phyloP scores from a whole-genome alignment of 2,797 vertebrate genomes.

The Toxotes lorentzi region DNA sequence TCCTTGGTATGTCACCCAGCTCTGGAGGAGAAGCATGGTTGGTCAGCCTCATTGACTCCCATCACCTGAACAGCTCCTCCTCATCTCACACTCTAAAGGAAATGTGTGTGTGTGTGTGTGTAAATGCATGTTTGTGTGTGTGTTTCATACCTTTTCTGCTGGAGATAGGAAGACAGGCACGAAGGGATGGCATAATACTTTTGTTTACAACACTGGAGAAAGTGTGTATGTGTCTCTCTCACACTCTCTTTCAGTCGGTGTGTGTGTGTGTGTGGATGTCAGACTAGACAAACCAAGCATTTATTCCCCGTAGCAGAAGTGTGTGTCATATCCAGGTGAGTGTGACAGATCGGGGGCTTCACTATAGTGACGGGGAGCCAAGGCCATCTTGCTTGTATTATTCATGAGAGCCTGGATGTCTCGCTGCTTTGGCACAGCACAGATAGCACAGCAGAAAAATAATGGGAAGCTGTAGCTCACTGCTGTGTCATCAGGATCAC shows the following conservation, averaged over 20 bases:
- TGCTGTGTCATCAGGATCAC: slow-evolving; percentile 43
- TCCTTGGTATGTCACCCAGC: slow-evolving; percentile 46
- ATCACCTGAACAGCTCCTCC: slow-evolving; percentile 40
- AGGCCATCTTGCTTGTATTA: slow-evolving; percentile 71
- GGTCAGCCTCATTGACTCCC: slow-evolving; percentile 53
- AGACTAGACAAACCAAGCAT: slow-evolving; percentile 70
- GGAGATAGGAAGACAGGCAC: slow-evolving; percentile 28
- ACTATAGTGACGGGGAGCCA: slow-evolving; percentile 59
- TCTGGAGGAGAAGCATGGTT: slow-evolving; percentile 35
- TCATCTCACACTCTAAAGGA: slow-evolving; percentile 43
- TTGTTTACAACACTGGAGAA: slow-evolving; percentile 64
- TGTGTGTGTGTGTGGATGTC: slow-evolving; percentile 42
- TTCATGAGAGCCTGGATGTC: slow-evolving; percentile 71
- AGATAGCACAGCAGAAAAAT: slow-evolving; percentile 54
- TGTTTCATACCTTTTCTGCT: slow-evolving; percentile 36
- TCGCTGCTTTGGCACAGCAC: slow-evolving; percentile 52
- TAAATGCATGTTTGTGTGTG: slow-evolving; percentile 31
- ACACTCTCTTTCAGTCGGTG: slow-evolving; percentile 17
- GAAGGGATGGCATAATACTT: slow-evolving; percentile 41
- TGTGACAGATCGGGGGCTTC: slow-evolving; percentile 75
- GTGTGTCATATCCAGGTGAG: slow-evolving; percentile 74
- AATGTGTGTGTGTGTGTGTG: slow-evolving; percentile 22
- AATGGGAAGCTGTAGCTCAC: slow-evolving; percentile 51
- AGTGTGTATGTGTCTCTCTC: slow-evolving; percentile 48
- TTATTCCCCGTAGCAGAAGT: slow-evolving; percentile 66